phyloP scores from a whole-genome alignment of 1,140 invertebrate genomes.

The Camponotus floridanus region DNA sequence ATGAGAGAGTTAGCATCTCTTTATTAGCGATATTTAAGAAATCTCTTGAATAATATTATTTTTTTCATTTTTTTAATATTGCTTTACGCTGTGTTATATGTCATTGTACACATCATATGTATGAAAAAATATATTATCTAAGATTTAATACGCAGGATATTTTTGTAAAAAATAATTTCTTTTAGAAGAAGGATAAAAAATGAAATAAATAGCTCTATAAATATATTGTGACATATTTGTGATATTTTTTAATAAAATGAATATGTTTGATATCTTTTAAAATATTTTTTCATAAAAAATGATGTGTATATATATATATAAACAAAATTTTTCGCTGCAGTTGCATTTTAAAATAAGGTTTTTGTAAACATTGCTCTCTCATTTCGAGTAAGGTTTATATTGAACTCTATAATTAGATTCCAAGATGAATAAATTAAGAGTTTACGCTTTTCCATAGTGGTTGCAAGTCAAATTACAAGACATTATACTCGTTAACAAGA shows the following conservation, averaged over 20 bases:
- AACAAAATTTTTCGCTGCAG: neutral
- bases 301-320: neutral
- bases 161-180: neutral
- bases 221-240: neutral
- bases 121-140: neutral
- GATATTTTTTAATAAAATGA: neutral
- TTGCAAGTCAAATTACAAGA: slow-evolving; percentile 20
- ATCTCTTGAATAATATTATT: neutral
- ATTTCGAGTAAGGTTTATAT: slow-evolving; percentile 12
- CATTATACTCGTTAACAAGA: slow-evolving; percentile 24
- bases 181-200: neutral
- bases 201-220: neutral
- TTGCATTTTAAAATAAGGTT: slow-evolving; percentile 2
- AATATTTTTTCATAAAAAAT: neutral
- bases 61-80: neutral
- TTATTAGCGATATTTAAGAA: slow-evolving; percentile 5
- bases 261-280: neutral
- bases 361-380: slow-evolving; percentile 2
- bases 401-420: slow-evolving; percentile 18
- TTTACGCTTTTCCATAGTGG: too few relatives aligned
- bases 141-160: neutral
- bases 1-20: neutral
- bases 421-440: slow-evolving; percentile 31
- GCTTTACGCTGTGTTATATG: neutral
- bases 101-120: neutral